Percentiles rank a stretch among this genome's conserved stretches.
These are phyloP conservation scores for Nymphalis urticae DNA, from an alignment of 2,888 invertebrate genomes.

Conservation along the genomic window DNA sequence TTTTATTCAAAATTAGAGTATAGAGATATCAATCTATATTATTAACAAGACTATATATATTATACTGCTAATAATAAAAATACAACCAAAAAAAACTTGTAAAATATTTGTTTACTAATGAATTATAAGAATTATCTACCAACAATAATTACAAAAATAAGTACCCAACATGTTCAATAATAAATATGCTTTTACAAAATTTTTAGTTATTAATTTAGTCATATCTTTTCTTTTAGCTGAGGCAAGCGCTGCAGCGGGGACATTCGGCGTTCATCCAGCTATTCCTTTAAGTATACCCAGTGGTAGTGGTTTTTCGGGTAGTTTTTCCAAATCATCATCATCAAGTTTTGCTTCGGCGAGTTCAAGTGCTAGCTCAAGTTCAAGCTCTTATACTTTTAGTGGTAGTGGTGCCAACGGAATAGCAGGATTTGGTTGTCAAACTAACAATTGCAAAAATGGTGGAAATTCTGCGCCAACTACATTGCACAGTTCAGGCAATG, in stretches of 20 bases:
- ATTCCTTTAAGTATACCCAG: slow-evolving; percentile 54
- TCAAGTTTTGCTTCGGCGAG: slow-evolving; percentile 71
- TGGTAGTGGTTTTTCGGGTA: slow-evolving; percentile 66
- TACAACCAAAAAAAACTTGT: too few relatives aligned
- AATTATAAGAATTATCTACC: too few relatives aligned
- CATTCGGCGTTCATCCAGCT: slow-evolving; percentile 50
- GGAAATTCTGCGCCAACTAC: slow-evolving; percentile 35
- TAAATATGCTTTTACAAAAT: too few relatives aligned
- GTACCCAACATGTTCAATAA: too few relatives aligned
- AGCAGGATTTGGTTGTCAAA: slow-evolving; percentile 30
- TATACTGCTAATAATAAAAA: too few relatives aligned
- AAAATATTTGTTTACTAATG: too few relatives aligned
- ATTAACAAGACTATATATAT: too few relatives aligned
- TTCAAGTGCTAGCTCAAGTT: slow-evolving; percentile 69
- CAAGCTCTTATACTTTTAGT: slow-evolving; percentile 65
- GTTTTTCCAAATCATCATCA: slow-evolving; percentile 69
- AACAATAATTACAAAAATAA: too few relatives aligned
- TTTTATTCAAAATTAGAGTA: too few relatives aligned
- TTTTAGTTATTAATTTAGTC: neutral
- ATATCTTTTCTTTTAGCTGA: slow-evolving; percentile 40
- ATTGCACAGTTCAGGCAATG: slow-evolving; percentile 32
- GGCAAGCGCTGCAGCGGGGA: slow-evolving; percentile 62
- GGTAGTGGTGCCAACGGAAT: slow-evolving; percentile 45
- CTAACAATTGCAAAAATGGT: slow-evolving; percentile 44
- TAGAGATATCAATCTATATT: too few relatives aligned